These are phyloP conservation scores for Embidobia sp. DNA, from an alignment of 2,888 invertebrate genomes.

Conservation along the genomic window DNA sequence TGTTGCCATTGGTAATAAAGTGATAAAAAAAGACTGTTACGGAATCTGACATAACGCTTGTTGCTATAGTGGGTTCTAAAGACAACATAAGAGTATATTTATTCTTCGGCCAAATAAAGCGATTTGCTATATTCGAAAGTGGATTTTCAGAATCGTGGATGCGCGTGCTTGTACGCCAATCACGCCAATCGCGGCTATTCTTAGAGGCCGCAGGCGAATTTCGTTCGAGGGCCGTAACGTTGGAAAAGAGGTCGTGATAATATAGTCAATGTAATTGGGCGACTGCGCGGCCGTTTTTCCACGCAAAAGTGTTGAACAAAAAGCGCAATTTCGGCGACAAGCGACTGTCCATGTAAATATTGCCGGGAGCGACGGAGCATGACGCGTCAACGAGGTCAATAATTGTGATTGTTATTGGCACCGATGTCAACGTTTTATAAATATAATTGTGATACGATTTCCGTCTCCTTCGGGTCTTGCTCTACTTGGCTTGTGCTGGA, in stretches of 20 bases:
- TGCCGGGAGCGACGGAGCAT: slow-evolving; percentile 32
- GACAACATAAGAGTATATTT: slow-evolving; percentile 12
- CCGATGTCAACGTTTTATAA: slow-evolving; percentile 60
- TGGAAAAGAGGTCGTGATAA: slow-evolving; percentile 72
- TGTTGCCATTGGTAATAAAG: too few relatives aligned
- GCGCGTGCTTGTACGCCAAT: slow-evolving; percentile 65
- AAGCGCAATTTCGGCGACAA: slow-evolving; percentile 52
- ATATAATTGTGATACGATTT: slow-evolving; percentile 61
- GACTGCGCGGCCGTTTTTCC: slow-evolving; percentile 44
- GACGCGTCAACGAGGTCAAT: slow-evolving; percentile 59
- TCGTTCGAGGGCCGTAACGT: slow-evolving; percentile 70
- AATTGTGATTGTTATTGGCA: slow-evolving; percentile 63
- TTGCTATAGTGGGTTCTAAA: too few relatives aligned
- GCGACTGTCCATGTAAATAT: slow-evolving; percentile 28
- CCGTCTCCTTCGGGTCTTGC: slow-evolving; percentile 68
- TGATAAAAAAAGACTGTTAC: too few relatives aligned
- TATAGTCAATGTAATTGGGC: slow-evolving; percentile 53
- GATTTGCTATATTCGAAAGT: slow-evolving; percentile 38
- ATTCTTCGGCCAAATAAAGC: slow-evolving; percentile 25
- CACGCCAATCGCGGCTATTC: slow-evolving; percentile 71
- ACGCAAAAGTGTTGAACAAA: slow-evolving; percentile 28
- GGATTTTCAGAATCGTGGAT: slow-evolving; percentile 57
- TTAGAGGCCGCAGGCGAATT: slow-evolving; percentile 73
- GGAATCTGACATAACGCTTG: too few relatives aligned
- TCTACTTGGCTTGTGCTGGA: slow-evolving; percentile 57